Evolutionary conservation across 2,888 invertebrate genomes (phyloP).

Genomic region (Catotricha subobsoleta): DNA sequence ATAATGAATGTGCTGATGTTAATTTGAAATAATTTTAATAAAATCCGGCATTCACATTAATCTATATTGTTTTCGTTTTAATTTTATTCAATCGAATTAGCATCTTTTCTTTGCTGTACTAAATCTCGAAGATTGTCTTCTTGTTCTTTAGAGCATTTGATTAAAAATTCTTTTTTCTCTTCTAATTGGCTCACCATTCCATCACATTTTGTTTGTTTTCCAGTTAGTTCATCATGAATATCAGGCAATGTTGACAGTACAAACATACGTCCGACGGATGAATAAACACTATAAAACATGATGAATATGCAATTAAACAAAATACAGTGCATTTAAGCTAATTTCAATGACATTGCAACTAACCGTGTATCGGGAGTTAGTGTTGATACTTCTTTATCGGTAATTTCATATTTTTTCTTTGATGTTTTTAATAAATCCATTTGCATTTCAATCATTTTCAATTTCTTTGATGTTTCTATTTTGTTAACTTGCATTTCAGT

Average conservation of each 20-base stretch:
- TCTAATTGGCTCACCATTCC: conserved; percentile 52
- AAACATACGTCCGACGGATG: conserved; percentile 65
- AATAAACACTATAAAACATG: conserved; percentile 20
- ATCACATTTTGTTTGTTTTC: conserved; percentile 38
- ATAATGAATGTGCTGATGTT: too few relatives aligned
- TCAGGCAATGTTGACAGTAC: conserved; percentile 43
- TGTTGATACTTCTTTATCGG: conserved; percentile 34
- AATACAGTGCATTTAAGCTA: neutral
- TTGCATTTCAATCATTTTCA: conserved; percentile 55
- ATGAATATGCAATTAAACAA: neutral
- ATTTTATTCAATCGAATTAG: too few relatives aligned
- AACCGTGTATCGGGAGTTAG: conserved; percentile 25
- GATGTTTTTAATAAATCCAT: conserved; percentile 51
- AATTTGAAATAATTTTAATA: too few relatives aligned
- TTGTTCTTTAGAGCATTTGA: conserved; percentile 57
- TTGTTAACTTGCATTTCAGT: conserved; percentile 62
- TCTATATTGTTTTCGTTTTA: too few relatives aligned
- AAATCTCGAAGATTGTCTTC: conserved; percentile 68
- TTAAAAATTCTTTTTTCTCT: conserved; percentile 53
- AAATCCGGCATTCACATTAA: too few relatives aligned
- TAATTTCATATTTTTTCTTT: conserved; percentile 52
- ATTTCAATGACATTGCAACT: neutral
- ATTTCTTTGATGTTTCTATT: conserved; percentile 56
- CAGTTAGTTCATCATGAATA: conserved; percentile 41
- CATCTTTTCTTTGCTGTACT: conserved; percentile 45